Percentiles rank a stretch among this genome's conserved stretches.
phyloP scores from a whole-genome alignment of 2,113 vertebrate genomes.

The Dipodomys spectabilis region DNA sequence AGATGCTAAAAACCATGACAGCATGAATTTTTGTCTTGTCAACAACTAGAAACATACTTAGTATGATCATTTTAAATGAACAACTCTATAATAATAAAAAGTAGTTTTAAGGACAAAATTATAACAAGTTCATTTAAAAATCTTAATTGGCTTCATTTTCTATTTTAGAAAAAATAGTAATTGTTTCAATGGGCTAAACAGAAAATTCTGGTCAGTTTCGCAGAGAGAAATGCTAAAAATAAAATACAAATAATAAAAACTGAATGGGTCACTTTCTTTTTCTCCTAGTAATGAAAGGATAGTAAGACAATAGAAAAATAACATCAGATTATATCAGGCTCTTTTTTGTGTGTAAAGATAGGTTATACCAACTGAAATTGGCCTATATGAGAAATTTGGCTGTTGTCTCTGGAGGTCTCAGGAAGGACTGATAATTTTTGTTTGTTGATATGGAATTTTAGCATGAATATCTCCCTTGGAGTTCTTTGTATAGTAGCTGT shows the following conservation, averaged over 20 bases:
- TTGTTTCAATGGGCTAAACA: neutral
- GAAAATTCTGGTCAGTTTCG: neutral
- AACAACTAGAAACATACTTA: neutral
- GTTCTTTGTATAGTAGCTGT: neutral
- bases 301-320: neutral
- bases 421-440: neutral
- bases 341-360: neutral
- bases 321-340: neutral
- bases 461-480: neutral
- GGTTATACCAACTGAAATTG: neutral
- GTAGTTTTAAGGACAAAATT: neutral
- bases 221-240: neutral
- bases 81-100: neutral
- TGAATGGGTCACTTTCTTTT: neutral
- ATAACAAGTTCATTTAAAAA: neutral
- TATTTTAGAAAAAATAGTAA: neutral
- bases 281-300: neutral
- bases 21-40: constrained; percentile 19
- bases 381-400: neutral
- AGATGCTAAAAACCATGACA: neutral
- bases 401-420: neutral
- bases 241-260: neutral
- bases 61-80: constrained; percentile 7
- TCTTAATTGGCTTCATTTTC: neutral
- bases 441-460: neutral